Conservation (phyloP, 2,797 vertebrate genomes). For the Channa striata region DNA sequence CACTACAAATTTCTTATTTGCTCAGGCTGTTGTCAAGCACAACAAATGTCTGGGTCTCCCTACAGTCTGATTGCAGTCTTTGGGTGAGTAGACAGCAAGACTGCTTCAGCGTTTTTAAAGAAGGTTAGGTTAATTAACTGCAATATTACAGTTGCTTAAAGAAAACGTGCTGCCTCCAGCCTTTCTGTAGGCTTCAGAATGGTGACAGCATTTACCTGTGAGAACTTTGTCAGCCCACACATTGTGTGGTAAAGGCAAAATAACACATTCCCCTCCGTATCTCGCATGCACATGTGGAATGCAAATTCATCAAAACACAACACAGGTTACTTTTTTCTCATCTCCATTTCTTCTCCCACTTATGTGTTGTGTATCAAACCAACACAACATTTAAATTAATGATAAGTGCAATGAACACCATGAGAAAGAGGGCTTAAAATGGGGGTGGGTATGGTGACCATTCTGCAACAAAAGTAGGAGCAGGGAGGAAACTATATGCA, state of each 20-base stretch:
- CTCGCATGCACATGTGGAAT: neutral
- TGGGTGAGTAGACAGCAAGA: neutral
- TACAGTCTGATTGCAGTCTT: neutral
- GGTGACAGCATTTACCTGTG: slow-evolving; percentile 5
- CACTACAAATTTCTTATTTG: neutral
- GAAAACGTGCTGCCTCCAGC: neutral
- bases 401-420: neutral
- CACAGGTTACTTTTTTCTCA: neutral
- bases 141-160: neutral
- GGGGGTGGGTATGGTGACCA: neutral
- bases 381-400: neutral
- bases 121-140: neutral
- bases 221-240: slow-evolving; percentile 37
- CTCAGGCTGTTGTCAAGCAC: neutral
- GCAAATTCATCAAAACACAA: neutral
- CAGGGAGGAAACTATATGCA: neutral
- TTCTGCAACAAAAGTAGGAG: neutral
- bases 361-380: neutral
- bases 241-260: slow-evolving; percentile 15
- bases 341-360: neutral
- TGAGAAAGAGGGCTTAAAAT: neutral
- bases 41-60: neutral
- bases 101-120: neutral
- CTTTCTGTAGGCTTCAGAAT: neutral
- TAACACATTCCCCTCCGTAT: neutral